A percentile compares a stretch with the other conserved stretches of the same genome.
Conservation (phyloP, 1,140 invertebrate genomes). For the Caenorhabditis tropicalis region DNA sequence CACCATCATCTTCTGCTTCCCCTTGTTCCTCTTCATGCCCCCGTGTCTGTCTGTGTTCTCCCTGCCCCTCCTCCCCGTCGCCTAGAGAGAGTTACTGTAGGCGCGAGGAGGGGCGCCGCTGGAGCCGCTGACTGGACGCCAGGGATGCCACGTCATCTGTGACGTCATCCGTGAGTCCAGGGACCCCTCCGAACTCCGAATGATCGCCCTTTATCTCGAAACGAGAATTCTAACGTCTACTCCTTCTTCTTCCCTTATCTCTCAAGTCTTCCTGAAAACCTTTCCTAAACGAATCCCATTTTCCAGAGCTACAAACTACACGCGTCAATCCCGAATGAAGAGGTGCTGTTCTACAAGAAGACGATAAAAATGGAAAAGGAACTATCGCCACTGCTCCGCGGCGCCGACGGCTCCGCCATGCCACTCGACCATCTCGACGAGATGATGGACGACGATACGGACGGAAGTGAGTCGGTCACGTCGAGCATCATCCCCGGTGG, state of each 20-base stretch:
- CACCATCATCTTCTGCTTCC: not conserved
- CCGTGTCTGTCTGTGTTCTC: too few relatives aligned
- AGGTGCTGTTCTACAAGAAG: constrained; percentile 87
- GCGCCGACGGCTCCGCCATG: constrained; percentile 74
- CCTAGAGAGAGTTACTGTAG: not conserved
- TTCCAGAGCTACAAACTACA: constrained; percentile 83
- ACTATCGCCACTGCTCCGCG: constrained; percentile 75
- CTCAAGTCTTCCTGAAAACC: too few relatives aligned
- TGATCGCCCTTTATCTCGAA: too few relatives aligned
- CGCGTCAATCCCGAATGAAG: constrained; percentile 85
- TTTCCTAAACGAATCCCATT: constrained; percentile 40
- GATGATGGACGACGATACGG: constrained; percentile 75
- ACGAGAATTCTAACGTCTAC: too few relatives aligned
- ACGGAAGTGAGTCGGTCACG: constrained; percentile 64
- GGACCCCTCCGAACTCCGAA: not conserved
- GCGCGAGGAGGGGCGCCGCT: not conserved
- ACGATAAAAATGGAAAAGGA: constrained; percentile 79
- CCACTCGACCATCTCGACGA: constrained; percentile 78
- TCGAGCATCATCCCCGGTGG: not conserved
- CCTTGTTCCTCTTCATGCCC: too few relatives aligned
- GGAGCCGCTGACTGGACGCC: too few relatives aligned
- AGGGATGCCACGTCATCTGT: too few relatives aligned
- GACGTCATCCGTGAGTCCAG: too few relatives aligned
- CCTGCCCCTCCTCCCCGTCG: too few relatives aligned
- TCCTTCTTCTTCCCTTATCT: too few relatives aligned